These are phyloP conservation scores for Platyrinchus mystaceus DNA, from an alignment of 2,797 vertebrate species.

Conservation along the genomic window DNA sequence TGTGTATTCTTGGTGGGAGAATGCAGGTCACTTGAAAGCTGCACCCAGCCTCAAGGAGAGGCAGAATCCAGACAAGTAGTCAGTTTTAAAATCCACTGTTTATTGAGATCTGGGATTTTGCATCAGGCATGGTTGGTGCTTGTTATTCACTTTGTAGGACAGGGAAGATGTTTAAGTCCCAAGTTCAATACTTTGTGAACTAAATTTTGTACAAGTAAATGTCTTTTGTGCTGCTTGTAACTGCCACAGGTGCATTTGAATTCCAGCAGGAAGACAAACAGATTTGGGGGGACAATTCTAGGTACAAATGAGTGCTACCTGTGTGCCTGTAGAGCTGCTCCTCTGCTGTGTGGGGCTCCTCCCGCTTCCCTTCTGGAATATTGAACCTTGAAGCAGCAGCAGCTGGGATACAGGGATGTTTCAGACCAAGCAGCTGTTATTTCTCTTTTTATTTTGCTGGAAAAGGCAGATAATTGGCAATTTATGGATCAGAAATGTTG, in stretches of 20 bases:
- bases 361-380: neutral
- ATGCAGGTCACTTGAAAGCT: neutral
- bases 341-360: neutral
- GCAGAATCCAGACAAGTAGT: fast-evolving
- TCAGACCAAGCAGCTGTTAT: neutral
- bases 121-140: fast-evolving
- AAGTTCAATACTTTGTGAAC: neutral
- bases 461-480: neutral
- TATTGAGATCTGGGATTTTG: neutral
- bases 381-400: neutral
- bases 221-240: neutral
- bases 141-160: neutral
- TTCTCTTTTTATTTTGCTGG: neutral
- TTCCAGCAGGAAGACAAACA: neutral
- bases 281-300: neutral
- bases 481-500: neutral
- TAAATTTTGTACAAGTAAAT: neutral
- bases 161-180: no score
- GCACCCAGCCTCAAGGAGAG: neutral
- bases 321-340: neutral
- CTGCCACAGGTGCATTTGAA: neutral
- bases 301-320: neutral
- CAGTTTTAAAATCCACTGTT: neutral
- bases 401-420: neutral
- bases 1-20: neutral